Percentiles rank a stretch among this genome's conserved stretches.
These are phyloP conservation scores for Melanotaenia pygmaea DNA, from an alignment of 2,797 vertebrate genomes.

Conservation along the genomic window DNA sequence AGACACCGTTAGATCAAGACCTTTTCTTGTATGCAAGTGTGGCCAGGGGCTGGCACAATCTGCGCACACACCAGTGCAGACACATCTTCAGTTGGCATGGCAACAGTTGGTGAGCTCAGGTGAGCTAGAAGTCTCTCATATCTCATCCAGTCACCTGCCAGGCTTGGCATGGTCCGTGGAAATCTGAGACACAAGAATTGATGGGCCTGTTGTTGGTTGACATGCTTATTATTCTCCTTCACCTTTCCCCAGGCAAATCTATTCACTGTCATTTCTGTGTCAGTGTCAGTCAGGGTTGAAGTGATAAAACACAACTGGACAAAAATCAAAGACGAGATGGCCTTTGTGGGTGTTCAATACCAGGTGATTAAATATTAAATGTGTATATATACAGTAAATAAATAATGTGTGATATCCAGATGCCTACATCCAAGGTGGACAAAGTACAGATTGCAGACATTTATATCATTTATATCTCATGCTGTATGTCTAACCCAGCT, in stretches of 20 bases:
- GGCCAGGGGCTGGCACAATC: conserved; percentile 3
- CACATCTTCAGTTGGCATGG: conserved; percentile 61
- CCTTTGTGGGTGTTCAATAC: neutral
- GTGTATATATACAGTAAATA: neutral
- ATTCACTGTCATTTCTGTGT: conserved; percentile 26
- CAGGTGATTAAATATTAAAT: neutral
- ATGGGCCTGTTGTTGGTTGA: conserved; percentile 54
- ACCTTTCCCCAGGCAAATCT: conserved; percentile 54
- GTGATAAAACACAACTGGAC: conserved; percentile 21
- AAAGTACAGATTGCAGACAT: neutral
- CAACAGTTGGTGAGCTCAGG: conserved; percentile 71
- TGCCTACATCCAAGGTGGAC: neutral
- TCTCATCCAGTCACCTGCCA: conserved; percentile 63
- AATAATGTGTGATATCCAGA: conserved; percentile 13
- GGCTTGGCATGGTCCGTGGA: conserved; percentile 40
- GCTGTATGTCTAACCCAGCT: conserved; percentile 1
- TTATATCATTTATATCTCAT: neutral
- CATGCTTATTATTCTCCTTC: conserved; percentile 34
- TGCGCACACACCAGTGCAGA: conserved; percentile 5
- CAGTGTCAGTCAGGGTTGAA: neutral
- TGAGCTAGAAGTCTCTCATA: conserved; percentile 53
- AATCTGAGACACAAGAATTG: conserved; percentile 57
- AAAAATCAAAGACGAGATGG: conserved; percentile 12
- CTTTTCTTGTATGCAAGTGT: conserved; percentile 7
- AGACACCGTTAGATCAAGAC: neutral